Evolutionary conservation across 2,113 vertebrate species (phyloP).

Genomic region (Mionectes macconnelli): DNA sequence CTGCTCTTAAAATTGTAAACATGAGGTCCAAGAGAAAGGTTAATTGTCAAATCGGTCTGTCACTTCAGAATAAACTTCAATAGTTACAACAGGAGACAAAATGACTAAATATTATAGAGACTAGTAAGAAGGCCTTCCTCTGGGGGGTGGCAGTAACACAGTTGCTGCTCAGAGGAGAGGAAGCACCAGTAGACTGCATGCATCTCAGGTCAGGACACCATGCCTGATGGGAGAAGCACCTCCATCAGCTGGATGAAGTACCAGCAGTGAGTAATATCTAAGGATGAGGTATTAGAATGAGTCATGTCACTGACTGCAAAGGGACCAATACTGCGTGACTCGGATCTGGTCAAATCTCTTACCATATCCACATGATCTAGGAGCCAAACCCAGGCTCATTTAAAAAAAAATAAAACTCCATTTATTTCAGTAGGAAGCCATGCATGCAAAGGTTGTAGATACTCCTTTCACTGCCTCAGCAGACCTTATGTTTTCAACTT

Average conservation of each 20-base stretch:
- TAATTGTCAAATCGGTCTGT: neutral
- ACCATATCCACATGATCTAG: rapidly evolving
- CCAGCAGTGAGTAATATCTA: neutral
- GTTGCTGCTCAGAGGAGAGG: neutral
- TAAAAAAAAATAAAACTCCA: neutral
- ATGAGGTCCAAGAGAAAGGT: neutral
- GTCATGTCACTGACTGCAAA: neutral
- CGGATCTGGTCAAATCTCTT: neutral
- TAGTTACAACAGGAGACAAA: neutral
- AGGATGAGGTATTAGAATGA: neutral
- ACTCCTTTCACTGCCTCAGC: neutral
- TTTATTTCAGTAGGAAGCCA: neutral
- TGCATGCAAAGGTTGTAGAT: neutral
- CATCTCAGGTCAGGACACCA: neutral
- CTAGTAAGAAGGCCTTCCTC: neutral
- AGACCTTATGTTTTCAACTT: neutral
- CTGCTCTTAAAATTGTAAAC: neutral
- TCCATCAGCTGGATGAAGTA: neutral
- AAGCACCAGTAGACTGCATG: neutral
- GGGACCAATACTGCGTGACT: rapidly evolving
- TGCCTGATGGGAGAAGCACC: neutral
- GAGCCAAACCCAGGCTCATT: neutral
- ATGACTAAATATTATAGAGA: neutral
- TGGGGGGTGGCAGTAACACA: neutral
- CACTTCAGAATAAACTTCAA: neutral